phyloP scores from a whole-genome alignment of 2,888 invertebrate genomes.

The Apocheima hispidaria region DNA sequence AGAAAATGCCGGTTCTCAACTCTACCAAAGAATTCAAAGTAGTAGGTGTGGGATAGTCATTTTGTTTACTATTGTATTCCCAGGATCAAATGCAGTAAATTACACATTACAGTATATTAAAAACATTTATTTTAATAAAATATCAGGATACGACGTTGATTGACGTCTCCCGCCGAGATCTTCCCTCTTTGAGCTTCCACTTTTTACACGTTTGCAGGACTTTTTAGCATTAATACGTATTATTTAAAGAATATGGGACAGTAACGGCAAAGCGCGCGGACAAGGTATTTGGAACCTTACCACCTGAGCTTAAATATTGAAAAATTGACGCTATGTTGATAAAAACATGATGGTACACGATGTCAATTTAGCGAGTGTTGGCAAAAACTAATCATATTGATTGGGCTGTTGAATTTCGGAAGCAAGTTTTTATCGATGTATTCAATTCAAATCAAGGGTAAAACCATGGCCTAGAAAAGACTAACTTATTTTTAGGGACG shows the following conservation, averaged over 20 bases:
- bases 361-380: background rate
- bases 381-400: background rate
- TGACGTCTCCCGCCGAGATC: conserved; percentile 68
- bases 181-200: conserved; percentile 45
- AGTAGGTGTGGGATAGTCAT: too few relatives aligned
- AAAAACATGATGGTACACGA: background rate
- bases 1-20: too few relatives aligned
- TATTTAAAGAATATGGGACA: conserved; percentile 7
- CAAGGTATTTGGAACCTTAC: conserved; percentile 1
- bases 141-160: conserved; percentile 60
- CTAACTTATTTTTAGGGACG: too few relatives aligned
- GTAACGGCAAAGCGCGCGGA: conserved; percentile 6
- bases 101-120: conserved; percentile 44
- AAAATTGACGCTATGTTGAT: background rate
- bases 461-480: too few relatives aligned
- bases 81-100: conserved; percentile 22
- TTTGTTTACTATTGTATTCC: too few relatives aligned
- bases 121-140: conserved; percentile 59
- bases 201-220: conserved; percentile 61
- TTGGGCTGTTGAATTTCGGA: background rate
- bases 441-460: background rate
- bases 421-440: background rate
- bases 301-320: background rate
- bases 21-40: too few relatives aligned
- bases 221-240: conserved; percentile 27